phyloP scores from a whole-genome alignment of 2,888 invertebrate species.

The Conchocele bisecta region DNA sequence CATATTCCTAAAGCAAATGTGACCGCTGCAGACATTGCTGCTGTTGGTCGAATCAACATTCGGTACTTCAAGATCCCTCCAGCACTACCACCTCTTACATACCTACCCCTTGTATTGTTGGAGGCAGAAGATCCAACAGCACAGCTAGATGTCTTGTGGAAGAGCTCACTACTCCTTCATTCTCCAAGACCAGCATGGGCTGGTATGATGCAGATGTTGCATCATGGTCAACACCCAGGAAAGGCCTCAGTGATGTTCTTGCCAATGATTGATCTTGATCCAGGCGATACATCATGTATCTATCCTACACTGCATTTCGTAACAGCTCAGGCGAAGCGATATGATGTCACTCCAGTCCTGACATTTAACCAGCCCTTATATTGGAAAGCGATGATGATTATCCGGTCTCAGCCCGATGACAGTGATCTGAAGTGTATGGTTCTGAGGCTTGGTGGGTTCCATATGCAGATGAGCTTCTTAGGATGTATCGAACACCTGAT shows the following conservation, averaged over 20 bases:
- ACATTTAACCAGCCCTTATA: conserved; percentile 63
- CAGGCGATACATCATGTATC: neutral
- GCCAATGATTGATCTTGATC: neutral
- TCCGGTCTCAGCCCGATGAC: conserved; percentile 15
- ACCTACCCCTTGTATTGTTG: too few relatives aligned
- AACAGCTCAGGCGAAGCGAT: conserved; percentile 25
- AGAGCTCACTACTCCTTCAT: neutral
- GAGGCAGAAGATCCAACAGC: neutral
- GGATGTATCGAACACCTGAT: conserved; percentile 61
- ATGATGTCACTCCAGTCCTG: conserved; percentile 33
- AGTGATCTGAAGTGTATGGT: conserved; percentile 37
- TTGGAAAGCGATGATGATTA: conserved; percentile 58
- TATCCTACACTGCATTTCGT: conserved; percentile 50
- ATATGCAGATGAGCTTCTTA: conserved; percentile 64
- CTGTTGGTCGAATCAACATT: conserved; percentile 7
- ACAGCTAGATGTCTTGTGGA: neutral
- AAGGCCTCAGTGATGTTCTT: conserved; percentile 13
- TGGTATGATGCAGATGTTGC: conserved; percentile 39
- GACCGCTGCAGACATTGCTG: neutral
- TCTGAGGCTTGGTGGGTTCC: conserved; percentile 57
- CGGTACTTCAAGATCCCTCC: neutral
- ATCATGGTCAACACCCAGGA: conserved; percentile 34
- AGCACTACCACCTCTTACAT: neutral
- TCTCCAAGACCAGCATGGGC: conserved; percentile 18
- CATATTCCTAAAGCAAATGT: neutral